Percentiles rank a stretch among this genome's conserved stretches.
Evolutionary conservation across 1,140 invertebrate species (phyloP).

Genomic region (Oncopodura yosiiana): DNA sequence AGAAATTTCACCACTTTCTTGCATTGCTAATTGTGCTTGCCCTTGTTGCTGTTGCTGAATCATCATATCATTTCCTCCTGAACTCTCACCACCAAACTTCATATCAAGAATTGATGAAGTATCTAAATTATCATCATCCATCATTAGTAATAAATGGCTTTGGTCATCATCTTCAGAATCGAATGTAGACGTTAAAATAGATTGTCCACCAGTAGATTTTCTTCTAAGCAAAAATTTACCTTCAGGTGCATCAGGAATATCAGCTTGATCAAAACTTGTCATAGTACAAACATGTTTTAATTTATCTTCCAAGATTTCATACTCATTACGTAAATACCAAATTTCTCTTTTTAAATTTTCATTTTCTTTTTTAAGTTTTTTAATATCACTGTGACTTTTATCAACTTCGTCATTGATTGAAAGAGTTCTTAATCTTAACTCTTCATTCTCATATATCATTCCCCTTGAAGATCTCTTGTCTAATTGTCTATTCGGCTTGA

Average conservation of each 20-base stretch:
- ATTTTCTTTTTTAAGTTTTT: constrained; percentile 74
- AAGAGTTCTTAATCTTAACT: constrained; percentile 75
- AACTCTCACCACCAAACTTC: neutral
- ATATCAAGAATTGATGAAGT: constrained; percentile 8
- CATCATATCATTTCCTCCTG: neutral
- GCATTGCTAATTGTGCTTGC: neutral
- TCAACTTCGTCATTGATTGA: constrained; percentile 89
- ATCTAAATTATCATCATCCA: constrained; percentile 11
- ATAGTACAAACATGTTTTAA: constrained; percentile 46
- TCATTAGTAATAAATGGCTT: neutral
- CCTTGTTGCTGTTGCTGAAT: constrained; percentile 3
- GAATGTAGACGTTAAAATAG: constrained; percentile 41
- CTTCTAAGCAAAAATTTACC: constrained; percentile 38
- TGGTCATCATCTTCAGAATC: constrained; percentile 53
- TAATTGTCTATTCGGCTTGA: constrained; percentile 58
- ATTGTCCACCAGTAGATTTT: constrained; percentile 40
- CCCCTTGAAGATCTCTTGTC: constrained; percentile 39
- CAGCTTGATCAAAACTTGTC: constrained; percentile 28
- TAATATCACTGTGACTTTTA: constrained; percentile 77
- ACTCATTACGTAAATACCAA: constrained; percentile 74
- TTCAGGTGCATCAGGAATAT: constrained; percentile 7
- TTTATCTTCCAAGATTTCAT: constrained; percentile 69
- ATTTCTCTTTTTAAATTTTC: constrained; percentile 75
- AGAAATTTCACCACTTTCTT: constrained; percentile 1
- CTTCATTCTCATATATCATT: constrained; percentile 67